Base-by-base conservation (phyloP, 2,797 vertebrate species). In the Pseudomugil tenellus region DNA sequence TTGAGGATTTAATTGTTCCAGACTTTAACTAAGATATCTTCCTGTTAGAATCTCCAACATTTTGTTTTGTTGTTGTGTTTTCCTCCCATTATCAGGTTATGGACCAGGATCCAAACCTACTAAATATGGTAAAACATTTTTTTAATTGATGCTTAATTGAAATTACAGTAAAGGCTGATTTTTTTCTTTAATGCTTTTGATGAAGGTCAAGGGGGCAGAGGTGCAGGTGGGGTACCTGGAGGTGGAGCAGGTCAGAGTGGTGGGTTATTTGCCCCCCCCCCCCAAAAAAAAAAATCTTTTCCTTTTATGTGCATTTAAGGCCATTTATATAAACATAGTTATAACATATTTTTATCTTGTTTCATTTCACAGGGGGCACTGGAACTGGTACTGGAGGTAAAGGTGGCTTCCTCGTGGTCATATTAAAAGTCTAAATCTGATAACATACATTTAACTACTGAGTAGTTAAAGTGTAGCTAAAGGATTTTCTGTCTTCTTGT, bases 21-120 rank as follows among this genome's bases (percentile, higher is more conserved):
- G 37, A 61, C 2, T 58, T 41, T 57, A 63, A 26, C 26, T 48
- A 41, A 43, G 3, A 1, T 23, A 32, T 5, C 63, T 26, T 13
- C 43, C 52, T 14, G 6, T 29, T 54, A 12, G 26, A 72, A 59
- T 32, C 19, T 2, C 11, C 58, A 16, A 62, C 3, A 17, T 32
- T 19, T 41, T n/a, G n/a, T 41, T 41, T 41, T 41, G 72, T 10
- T 19, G 39, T 34, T 60, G 16, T 35, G 0, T 14, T 51, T 52
- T 48, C 3, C 77, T 14, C 28, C 4, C 61, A 23, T 80, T 64
- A 39, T 26, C 63, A 93, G 92, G 91, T 49, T 92, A 91, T 80
- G 89, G 91, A 75, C 31, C 77, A 73, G 89, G 87, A 77, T 89
- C 76, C 56, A 93, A 94, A 86, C 81, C 86, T 80, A 76, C 87